A percentile compares a stretch with the other conserved stretches of the same genome.
Conservation (phyloP, 2,888 invertebrate genomes). For the Dicyrtoma fusca region DNA sequence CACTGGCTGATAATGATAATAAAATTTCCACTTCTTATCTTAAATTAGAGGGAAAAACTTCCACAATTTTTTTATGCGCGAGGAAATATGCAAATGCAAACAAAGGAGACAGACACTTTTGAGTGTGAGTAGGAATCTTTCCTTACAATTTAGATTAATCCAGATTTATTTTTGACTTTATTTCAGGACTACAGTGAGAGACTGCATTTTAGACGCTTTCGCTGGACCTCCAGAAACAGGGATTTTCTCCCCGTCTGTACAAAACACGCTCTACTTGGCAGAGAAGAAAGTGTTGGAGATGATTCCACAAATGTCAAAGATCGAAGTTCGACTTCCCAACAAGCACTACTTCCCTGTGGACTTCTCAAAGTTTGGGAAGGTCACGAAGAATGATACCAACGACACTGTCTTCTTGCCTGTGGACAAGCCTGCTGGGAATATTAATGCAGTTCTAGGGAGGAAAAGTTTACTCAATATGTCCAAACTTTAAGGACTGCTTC, state of each 20-base stretch:
- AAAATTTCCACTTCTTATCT: too few relatives aligned
- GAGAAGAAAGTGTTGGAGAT: constrained; percentile 71
- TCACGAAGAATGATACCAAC: constrained; percentile 62
- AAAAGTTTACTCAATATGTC: constrained; percentile 58
- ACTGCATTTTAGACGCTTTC: constrained; percentile 73
- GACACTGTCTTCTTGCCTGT: constrained; percentile 74
- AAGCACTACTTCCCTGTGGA: constrained; percentile 79
- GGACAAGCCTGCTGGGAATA: constrained; percentile 79
- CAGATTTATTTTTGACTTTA: not conserved
- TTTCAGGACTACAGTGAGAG: constrained; percentile 66
- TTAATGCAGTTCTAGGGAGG: constrained; percentile 72
- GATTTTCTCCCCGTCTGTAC: constrained; percentile 76
- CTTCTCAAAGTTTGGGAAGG: constrained; percentile 71
- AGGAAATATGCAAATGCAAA: too few relatives aligned
- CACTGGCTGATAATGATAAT: too few relatives aligned
- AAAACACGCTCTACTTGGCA: constrained; percentile 75
- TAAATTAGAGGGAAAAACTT: too few relatives aligned
- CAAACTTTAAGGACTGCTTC: too few relatives aligned
- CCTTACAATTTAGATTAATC: too few relatives aligned
- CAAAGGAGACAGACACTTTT: too few relatives aligned
- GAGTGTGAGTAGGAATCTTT: too few relatives aligned
- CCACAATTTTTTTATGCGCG: too few relatives aligned
- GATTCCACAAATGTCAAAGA: constrained; percentile 67
- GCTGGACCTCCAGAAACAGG: constrained; percentile 67
- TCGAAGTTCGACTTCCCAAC: constrained; percentile 73